Base-by-base conservation (phyloP, 2,888 invertebrate genomes). In the Pardosa pseudoannulata region DNA sequence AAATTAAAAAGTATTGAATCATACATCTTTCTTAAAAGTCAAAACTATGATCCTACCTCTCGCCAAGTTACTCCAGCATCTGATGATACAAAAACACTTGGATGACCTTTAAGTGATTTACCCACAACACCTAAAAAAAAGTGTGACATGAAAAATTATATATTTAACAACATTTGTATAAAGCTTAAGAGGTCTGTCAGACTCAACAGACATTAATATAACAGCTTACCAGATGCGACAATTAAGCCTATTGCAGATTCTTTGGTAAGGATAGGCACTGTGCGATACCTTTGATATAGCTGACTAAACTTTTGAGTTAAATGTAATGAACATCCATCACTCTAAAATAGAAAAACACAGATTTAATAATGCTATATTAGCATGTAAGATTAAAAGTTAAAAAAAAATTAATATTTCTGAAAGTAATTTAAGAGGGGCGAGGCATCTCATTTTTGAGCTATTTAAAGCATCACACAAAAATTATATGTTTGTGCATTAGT, bases 241-340 rank as follows among this genome's bases (percentile, higher is more conserved):
- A 98, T 95, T 28, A 97, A 93, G 0, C 97, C 97, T 0, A 97
- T 96, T 0, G 97, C 97, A 0, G 97, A 96, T 90, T 95, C 95
- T 7, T 95, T 96, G 31, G 96, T 95, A 93, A 97, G 94, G 88
- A 98, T 96, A 31, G 96, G 95, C 0, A 95, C 94, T 0, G 96
- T 94, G 90, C 96, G 94, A 71, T 95, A 95, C 29, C 95, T 94
- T 6, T 96, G 96, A 92, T 96, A 96, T 70, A 96, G 92, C 90
- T 95, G 95, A 91, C 94, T 95, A 91, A 97, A 96, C 91, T 95
- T 95, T 92, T 97, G 97, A 88, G 96, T 95, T 89, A 98, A 92
- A 92, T 97, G 97, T 67, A 97, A 92, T 28, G 96, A 96, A 92
- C 97, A 97, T 75, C 90, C 89, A 0, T 79, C 64, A n/a, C 19